phyloP scores from a whole-genome alignment of 2,113 vertebrate species.

The Peromyscus maniculatus region DNA sequence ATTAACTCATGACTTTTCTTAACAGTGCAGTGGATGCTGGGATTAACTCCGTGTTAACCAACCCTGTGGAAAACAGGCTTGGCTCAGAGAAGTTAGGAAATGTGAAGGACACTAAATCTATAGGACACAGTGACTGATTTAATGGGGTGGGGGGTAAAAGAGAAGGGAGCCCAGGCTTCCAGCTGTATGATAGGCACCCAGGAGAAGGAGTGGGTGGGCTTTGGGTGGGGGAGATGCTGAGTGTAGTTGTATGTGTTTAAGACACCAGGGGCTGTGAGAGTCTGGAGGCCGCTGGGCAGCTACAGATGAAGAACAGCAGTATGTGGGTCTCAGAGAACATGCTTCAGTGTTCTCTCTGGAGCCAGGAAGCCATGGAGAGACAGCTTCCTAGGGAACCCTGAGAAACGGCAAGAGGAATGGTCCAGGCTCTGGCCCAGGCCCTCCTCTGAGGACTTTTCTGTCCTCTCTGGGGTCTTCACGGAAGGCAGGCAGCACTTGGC shows the following conservation, averaged over 20 bases:
- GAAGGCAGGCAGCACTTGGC: neutral
- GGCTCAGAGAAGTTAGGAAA: neutral
- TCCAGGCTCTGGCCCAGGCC: neutral
- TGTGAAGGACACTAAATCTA: neutral
- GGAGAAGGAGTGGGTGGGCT: neutral
- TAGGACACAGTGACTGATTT: neutral
- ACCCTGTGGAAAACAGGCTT: neutral
- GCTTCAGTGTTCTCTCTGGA: neutral
- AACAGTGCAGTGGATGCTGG: neutral
- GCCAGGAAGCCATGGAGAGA: neutral
- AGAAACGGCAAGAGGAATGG: neutral
- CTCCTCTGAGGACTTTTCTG: neutral
- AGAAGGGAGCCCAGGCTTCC: neutral
- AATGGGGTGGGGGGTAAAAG: neutral
- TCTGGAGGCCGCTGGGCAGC: no score
- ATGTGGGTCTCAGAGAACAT: neutral
- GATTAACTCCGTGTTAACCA: neutral
- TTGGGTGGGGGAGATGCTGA: neutral
- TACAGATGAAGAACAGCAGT: neutral
- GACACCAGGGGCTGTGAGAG: neutral
- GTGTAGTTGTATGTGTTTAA: neutral
- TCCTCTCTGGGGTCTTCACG: neutral
- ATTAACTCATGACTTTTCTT: neutral
- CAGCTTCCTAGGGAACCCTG: neutral
- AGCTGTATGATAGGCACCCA: neutral